phyloP scores from a whole-genome alignment of 2,888 invertebrate genomes.

The Conus canariensis region DNA sequence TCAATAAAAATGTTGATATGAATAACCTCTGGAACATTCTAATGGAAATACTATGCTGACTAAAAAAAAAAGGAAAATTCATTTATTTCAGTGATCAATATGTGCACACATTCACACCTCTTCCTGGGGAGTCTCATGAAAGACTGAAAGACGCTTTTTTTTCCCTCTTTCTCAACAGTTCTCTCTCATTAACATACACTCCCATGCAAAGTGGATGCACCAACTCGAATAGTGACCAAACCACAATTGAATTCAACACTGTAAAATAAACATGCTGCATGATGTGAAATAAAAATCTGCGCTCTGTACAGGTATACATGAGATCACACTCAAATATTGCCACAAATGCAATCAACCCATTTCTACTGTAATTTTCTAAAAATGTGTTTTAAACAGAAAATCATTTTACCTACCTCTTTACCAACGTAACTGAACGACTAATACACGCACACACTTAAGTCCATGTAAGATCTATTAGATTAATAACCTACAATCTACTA shows the following conservation, averaged over 20 bases:
- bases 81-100: neutral
- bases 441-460: neutral
- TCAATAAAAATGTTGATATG: too few relatives aligned
- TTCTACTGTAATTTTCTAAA: neutral
- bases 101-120: too few relatives aligned
- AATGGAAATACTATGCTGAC: neutral
- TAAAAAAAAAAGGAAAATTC: neutral
- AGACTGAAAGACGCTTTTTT: neutral
- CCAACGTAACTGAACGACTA: too few relatives aligned
- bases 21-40: neutral
- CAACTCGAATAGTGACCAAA: neutral
- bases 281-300: neutral
- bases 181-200: too few relatives aligned
- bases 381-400: neutral
- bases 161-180: neutral
- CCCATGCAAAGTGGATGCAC: neutral
- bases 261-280: neutral
- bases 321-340: constrained; percentile 33
- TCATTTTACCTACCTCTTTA: too few relatives aligned
- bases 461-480: neutral
- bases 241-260: neutral
- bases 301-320: neutral
- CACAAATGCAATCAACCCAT: neutral
- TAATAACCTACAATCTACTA: too few relatives aligned
- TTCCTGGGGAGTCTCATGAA: neutral